A percentile compares a stretch with the other conserved stretches of the same genome.
phyloP scores from a whole-genome alignment of 2,113 vertebrate genomes.

The Lichenostomus cassidix region DNA sequence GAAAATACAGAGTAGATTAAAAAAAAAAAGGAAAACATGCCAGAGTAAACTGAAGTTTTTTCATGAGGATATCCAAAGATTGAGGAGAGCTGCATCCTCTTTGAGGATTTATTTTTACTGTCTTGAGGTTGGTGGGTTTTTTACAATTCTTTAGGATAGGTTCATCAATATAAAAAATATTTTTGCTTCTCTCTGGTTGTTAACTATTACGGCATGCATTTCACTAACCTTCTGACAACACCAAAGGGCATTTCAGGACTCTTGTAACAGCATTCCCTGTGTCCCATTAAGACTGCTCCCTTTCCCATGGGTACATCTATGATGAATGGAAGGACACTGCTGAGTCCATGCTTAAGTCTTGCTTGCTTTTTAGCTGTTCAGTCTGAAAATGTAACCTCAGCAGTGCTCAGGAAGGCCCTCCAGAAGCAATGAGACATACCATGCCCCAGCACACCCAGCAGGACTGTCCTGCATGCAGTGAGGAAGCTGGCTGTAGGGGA shows the following conservation, averaged over 20 bases:
- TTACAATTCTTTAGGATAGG: not conserved
- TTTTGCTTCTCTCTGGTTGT: not conserved
- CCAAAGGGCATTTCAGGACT: not conserved
- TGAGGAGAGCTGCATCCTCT: not conserved
- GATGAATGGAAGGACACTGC: accelerated
- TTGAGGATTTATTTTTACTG: not conserved
- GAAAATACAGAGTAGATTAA: not conserved
- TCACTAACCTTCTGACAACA: not conserved
- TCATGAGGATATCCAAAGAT: not conserved
- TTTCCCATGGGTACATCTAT: not conserved
- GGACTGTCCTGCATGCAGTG: not conserved
- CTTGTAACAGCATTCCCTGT: not conserved
- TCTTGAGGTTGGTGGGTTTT: not conserved
- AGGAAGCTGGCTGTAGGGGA: not conserved
- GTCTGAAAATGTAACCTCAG: not conserved
- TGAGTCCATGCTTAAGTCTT: not conserved
- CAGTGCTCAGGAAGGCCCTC: not conserved
- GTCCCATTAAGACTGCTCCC: not conserved
- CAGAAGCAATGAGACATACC: not conserved
- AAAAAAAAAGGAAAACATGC: not conserved
- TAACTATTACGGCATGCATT: not conserved
- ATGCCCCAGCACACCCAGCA: not conserved
- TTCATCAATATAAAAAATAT: not conserved
- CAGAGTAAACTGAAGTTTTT: not conserved
- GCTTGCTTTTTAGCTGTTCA: not conserved